Evolutionary conservation across 2,113 vertebrate genomes (phyloP), one percentile per base, ranked within the genome.

Genomic region (Halichoeres trimaculatus): DNA sequence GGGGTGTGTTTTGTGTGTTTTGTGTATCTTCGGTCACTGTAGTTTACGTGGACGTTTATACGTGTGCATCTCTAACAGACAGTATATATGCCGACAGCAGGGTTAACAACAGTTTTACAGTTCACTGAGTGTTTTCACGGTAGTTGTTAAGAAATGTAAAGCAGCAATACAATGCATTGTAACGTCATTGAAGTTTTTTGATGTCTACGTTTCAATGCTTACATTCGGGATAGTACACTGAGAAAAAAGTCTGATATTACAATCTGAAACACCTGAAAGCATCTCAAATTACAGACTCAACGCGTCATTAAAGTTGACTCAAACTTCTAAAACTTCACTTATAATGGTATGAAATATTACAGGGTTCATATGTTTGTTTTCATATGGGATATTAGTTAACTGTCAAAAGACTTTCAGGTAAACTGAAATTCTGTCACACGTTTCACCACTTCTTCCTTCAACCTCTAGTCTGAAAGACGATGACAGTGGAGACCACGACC

Each of bases 401-500:
- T 19, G 43, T 7, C 43, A 45, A 45, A 45, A 19, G 17, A 45
- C 6, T 45, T 7, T 1, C 16, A 17, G 8, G 1, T 24, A 14
- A 26, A 22, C 9, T 54, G 13, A 1, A 68, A 54, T n/a, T 13
- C 11, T 35, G 23, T n/a, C 14, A 51, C 2, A 60, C 0, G 3
- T 72, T 58, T 36, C 60, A 12, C 19, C 61, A 2, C 14, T 1
- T 30, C 8, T 76, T 75, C 34, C 43, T 26, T 16, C 74, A 3
- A 9, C 52, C 41, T 82, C 24, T 68, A 95, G 94, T 86, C 79
- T 95, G 65, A 95, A 95, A 93, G 94, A 95, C 87, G 94, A 95
- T 55, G 94, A 95, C 86, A 95, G 94, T 80, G 94, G 94, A 85
- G 94, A 95, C 81, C 94, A 95, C 72, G 93, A 95, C 76, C 93